Evolutionary conservation across 2,888 invertebrate genomes (phyloP).

Genomic region (Metacarcinus magister): DNA sequence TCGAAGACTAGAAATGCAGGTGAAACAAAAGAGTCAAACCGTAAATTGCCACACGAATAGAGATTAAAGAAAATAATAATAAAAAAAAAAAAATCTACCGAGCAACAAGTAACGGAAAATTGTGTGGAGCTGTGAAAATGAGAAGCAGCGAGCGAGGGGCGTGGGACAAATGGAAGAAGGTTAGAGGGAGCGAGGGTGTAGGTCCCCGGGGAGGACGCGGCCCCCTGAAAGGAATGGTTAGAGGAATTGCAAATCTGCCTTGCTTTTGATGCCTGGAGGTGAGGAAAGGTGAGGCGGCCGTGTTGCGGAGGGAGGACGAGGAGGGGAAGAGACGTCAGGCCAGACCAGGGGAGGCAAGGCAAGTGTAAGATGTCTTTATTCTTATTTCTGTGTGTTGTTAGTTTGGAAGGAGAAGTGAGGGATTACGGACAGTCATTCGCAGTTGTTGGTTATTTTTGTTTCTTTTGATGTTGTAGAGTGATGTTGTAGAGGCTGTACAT

Average conservation of each 20-base stretch:
- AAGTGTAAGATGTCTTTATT: too few relatives aligned
- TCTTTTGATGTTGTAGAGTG: too few relatives aligned
- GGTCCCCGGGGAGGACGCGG: neutral
- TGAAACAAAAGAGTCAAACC: too few relatives aligned
- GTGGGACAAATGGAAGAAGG: slow-evolving; percentile 3
- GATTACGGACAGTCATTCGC: too few relatives aligned
- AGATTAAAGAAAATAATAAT: too few relatives aligned
- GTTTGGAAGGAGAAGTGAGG: too few relatives aligned
- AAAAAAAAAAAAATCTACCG: too few relatives aligned
- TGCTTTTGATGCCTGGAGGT: slow-evolving; percentile 22
- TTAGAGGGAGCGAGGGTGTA: neutral
- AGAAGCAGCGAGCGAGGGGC: neutral
- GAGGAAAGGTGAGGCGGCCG: slow-evolving; percentile 18
- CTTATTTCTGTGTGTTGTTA: too few relatives aligned
- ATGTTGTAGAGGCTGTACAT: too few relatives aligned
- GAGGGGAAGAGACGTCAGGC: neutral
- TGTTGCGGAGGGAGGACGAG: neutral
- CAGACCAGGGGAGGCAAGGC: neutral
- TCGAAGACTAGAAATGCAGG: too few relatives aligned
- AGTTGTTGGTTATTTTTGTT: too few relatives aligned
- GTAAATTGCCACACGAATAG: too few relatives aligned
- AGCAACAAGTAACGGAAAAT: neutral
- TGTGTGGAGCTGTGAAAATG: neutral
- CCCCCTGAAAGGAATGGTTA: neutral
- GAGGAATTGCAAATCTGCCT: slow-evolving; percentile 22